Evolutionary conservation across 2,113 vertebrate species (phyloP).

Genomic region (Laticauda laticaudata): DNA sequence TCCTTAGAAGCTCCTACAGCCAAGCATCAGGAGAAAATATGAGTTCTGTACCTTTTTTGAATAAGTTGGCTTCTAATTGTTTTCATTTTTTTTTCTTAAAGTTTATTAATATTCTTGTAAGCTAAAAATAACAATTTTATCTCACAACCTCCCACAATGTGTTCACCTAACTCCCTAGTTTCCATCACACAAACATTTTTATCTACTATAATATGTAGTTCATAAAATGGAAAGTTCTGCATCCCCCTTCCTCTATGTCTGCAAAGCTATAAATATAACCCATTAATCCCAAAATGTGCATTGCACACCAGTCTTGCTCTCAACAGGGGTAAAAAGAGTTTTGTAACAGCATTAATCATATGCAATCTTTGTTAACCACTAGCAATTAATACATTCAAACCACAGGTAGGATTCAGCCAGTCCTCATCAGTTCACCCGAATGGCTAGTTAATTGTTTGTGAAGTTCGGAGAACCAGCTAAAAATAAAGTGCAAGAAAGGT

Average conservation of each 20-base stretch:
- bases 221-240: not conserved
- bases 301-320: not conserved
- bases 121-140: not conserved
- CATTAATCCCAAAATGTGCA: not conserved
- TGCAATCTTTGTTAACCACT: not conserved
- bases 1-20: not conserved
- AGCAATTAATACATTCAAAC: not conserved
- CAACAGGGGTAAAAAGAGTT: not conserved
- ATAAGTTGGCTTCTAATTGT: not conserved
- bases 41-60: not conserved
- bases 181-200: not conserved
- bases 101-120: not conserved
- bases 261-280: not conserved
- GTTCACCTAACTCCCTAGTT: not conserved
- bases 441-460: no score
- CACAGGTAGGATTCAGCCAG: no score
- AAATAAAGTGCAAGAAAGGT: no score
- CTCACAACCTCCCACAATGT: not conserved
- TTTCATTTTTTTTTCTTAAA: not conserved
- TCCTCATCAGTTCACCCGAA: no score
- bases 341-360: not conserved
- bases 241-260: not conserved
- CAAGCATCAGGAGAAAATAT: not conserved
- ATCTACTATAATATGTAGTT: not conserved
- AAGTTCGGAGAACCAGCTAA: no score